Evolutionary conservation across 2,113 vertebrate genomes (phyloP).

Genomic region (Paraplagusia blochii): DNA sequence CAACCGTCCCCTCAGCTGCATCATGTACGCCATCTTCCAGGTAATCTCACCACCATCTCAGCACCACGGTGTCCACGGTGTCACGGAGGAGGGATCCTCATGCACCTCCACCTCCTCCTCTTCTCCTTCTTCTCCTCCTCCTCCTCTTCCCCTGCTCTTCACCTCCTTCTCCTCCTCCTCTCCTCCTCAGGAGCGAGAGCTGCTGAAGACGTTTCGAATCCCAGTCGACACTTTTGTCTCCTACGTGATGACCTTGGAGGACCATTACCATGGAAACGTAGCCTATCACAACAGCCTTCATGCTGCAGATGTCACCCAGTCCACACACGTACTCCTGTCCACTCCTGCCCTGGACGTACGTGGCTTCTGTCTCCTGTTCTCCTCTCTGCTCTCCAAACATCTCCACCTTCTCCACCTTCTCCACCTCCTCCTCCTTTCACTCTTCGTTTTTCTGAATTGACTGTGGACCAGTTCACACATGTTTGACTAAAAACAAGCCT

Average conservation of each 20-base stretch:
- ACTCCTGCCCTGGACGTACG: conserved; percentile 84
- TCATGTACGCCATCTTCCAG: conserved; percentile 90
- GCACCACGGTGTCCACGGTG: no score
- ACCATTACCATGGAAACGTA: conserved; percentile 86
- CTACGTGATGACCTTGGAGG: conserved; percentile 88
- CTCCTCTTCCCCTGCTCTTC: conserved; percentile 3
- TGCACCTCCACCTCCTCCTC: no score
- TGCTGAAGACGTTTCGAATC: conserved; percentile 89
- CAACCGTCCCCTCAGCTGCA: conserved; percentile 84
- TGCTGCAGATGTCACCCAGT: conserved; percentile 84
- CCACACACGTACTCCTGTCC: conserved; percentile 86
- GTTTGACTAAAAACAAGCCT: no score
- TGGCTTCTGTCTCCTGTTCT: no score
- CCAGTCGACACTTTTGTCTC: conserved; percentile 83
- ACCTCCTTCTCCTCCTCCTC: neutral
- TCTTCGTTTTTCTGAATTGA: no score
- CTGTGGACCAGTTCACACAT: no score
- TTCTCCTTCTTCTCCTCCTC: no score
- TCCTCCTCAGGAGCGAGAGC: conserved; percentile 74
- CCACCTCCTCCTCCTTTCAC: no score
- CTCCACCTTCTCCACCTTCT: no score
- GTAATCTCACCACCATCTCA: conserved; percentile 61
- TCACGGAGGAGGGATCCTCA: no score
- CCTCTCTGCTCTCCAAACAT: no score
- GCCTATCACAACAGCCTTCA: conserved; percentile 86